Evolutionary conservation across 2,888 invertebrate species (phyloP), one percentile per base, ranked within the genome.

Genomic region (Thelaira solivaga): DNA sequence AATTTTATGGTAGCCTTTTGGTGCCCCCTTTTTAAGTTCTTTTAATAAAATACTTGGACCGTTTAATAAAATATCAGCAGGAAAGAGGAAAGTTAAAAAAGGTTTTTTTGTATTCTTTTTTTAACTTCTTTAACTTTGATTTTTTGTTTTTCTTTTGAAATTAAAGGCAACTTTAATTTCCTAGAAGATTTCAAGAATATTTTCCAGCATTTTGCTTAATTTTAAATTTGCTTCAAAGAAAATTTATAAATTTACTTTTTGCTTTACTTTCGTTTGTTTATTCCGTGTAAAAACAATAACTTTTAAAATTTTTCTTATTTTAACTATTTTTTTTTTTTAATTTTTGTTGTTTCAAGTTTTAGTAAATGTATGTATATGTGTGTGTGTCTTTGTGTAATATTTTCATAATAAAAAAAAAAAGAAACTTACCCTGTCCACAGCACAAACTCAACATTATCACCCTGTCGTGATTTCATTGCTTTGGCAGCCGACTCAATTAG

Each of bases 351-450:
- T 20, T 22, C 16, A n/a, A 26, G 13, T 26, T 22, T 34, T 59
- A 39, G 7, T 24, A 20, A 4, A 13, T 47, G 18, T 13, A 13
- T 29, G 26, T n/a, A 13, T 24, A 22, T 22, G 26, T 43, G 45
- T 20, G 18, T 16, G 2, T 4, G 11, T 24, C 11, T 34, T 22
- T n/a, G n/a, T n/a, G n/a, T n/a, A n/a, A n/a, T n/a, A n/a, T n/a
- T n/a, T n/a, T n/a, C n/a, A n/a, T n/a, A n/a, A n/a, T n/a, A n/a
- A n/a, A n/a, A n/a, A n/a, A n/a, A n/a, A n/a, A n/a, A n/a, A n/a
- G n/a, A n/a, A n/a, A 83, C 93, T 91, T 91, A 96, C 97, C 97
- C 97, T 20, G 97, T 97, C 97, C 97, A 97, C 22, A 97, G 90
- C 20, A 97, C 95, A 88, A 97, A 97, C 89, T 97, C 97, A 76